Conservation (phyloP, 2,113 vertebrate species). For the Thalassarche chlororhynchos region DNA sequence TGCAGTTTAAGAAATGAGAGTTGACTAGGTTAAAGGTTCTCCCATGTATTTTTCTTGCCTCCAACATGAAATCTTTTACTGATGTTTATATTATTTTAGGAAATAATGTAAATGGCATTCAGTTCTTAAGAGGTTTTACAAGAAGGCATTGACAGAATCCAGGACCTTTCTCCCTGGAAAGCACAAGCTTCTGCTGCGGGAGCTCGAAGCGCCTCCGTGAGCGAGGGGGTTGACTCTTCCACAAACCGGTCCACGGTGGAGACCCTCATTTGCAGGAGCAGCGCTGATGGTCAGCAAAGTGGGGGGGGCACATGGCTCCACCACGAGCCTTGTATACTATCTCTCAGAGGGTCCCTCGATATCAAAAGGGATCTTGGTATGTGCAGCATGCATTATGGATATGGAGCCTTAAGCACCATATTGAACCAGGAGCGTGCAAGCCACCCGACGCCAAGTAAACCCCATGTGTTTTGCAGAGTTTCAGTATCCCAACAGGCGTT, state of each 20-base stretch:
- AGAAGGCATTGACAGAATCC: not conserved
- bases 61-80: not conserved
- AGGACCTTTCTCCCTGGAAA: not conserved
- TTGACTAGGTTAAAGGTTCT: not conserved
- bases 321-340: fast-evolving
- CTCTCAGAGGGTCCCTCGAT: not conserved
- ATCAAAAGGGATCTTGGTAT: not conserved
- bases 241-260: not conserved
- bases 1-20: not conserved
- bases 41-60: not conserved
- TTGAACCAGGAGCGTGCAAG: not conserved
- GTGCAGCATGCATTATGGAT: not conserved
- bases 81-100: not conserved
- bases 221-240: not conserved
- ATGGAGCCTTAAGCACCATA: fast-evolving
- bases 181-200: not conserved
- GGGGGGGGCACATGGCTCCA: fast-evolving
- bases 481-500: not conserved
- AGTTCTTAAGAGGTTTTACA: not conserved
- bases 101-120: not conserved
- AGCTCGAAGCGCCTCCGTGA: not conserved
- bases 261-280: not conserved
- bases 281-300: fast-evolving
- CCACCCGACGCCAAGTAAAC: not conserved
- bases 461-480: not conserved